Base-by-base conservation (phyloP, 2,113 vertebrate species). In the Ginglymostoma cirratum region DNA sequence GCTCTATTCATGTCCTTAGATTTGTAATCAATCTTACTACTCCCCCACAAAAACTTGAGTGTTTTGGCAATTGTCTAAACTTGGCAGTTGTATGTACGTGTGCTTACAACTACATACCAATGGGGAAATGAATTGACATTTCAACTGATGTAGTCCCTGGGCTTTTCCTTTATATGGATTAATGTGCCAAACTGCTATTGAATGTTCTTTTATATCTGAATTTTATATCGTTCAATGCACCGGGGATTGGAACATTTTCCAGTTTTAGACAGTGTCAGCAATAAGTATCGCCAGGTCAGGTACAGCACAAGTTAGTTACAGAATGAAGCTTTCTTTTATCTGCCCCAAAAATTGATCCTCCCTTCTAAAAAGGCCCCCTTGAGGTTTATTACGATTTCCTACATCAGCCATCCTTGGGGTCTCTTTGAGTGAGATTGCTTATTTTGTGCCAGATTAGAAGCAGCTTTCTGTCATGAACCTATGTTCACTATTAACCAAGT, bases 21-120 rank as follows among this genome's bases (percentile, higher is more conserved):
- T 66, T 93, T 38, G 89, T 19, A 93, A 93, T 93, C 34, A 93
- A 93, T 93, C n/a, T 93, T 65, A 93, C 34, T 93, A n/a, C n/a
- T 93, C 61, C 34, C 89, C 34, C 19, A 66, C 89, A 23, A 93
- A 93, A 66, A 66, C 38, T 61, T 61, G 5, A 27, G 85, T 30
- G 23, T 87, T 87, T 48, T 87, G 42, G 38, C 42, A 52, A 52
- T 87, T 87, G 42, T 87, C 61, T 93, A 42, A 83, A 38, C n/a
- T 67, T 93, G 61, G 61, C 61, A 93, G 34, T n/a, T 93, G 23
- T 17, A 66, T 21, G 15, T n/a, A 66, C 12, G 65, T 66, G 34
- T 38, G 34, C n/a, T 67, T 93, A 38, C 67, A 93, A 93, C 14
- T 34, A 90, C 27, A 61, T 17, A n/a, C 89, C 30, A 93, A 61